Evolutionary conservation across 2,797 vertebrate species (phyloP).

Genomic region (Platyrinchus mystaceus): DNA sequence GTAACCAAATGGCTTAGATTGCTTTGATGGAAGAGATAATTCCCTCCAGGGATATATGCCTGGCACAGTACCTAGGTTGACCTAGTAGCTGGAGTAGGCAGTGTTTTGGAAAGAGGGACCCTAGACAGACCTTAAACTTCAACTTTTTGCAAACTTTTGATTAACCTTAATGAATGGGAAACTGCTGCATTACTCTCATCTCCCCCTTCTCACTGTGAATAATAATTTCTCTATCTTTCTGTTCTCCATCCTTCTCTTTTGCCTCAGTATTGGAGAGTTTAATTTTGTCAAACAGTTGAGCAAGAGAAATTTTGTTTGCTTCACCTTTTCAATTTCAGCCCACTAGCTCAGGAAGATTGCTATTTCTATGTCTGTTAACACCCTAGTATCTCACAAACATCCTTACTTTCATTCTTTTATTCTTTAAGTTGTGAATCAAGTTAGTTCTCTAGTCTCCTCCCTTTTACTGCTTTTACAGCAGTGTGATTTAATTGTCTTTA

Average conservation of each 20-base stretch:
- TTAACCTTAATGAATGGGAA: neutral
- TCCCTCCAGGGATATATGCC: neutral
- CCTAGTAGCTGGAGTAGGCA: neutral
- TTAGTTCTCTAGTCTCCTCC: neutral
- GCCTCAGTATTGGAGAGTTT: neutral
- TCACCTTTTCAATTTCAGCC: neutral
- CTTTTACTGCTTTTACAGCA: neutral
- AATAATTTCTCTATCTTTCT: neutral
- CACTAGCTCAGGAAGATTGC: neutral
- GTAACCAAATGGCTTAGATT: conserved; percentile 53
- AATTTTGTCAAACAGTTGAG: neutral
- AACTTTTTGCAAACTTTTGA: neutral
- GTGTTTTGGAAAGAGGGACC: neutral
- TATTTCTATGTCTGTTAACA: neutral
- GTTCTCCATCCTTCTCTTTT: neutral
- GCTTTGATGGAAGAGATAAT: conserved; percentile 14
- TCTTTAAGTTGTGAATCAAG: neutral
- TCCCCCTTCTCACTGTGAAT: neutral
- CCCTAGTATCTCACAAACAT: neutral
- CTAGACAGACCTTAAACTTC: neutral
- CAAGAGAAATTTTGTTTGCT: neutral
- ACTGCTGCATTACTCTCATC: neutral
- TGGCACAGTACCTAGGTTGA: neutral
- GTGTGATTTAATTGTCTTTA: neutral
- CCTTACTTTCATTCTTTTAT: neutral